Evolutionary conservation across 2,888 invertebrate species (phyloP).

Genomic region (Lasioglossum leucozonium): DNA sequence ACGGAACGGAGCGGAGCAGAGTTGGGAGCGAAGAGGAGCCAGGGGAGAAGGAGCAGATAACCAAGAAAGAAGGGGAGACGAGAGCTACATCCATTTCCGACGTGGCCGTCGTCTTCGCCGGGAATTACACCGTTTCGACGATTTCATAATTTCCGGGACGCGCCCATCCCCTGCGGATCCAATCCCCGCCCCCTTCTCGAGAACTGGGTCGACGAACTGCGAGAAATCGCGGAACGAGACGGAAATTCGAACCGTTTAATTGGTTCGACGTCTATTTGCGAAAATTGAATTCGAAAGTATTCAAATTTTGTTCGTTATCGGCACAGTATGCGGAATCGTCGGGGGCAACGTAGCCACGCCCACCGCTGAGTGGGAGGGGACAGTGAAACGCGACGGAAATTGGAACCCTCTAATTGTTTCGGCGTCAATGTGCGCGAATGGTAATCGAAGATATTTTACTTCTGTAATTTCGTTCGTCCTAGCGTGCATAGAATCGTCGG

Average conservation of each 20-base stretch:
- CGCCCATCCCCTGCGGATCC: not conserved
- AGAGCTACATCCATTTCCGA: slow-evolving; percentile 48
- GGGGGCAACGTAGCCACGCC: not conserved
- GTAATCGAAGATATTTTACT: not conserved
- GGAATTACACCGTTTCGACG: slow-evolving; percentile 58
- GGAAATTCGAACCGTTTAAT: not conserved
- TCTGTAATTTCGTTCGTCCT: not conserved
- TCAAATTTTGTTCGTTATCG: not conserved
- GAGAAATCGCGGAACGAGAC: not conserved
- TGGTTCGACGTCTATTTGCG: not conserved
- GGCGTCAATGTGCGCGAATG: not conserved
- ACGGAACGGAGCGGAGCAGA: too few relatives aligned
- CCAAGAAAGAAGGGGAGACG: slow-evolving; percentile 17
- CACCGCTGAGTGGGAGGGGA: too few relatives aligned
- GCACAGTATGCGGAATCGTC: not conserved
- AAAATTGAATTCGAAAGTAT: not conserved
- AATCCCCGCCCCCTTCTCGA: not conserved
- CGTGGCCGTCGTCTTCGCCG: slow-evolving; percentile 43
- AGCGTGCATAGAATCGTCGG: not conserved
- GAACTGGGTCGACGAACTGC: slow-evolving; percentile 44
- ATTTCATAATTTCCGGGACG: slow-evolving; percentile 61
- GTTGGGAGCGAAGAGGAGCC: not conserved
- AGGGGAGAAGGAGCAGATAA: not conserved
- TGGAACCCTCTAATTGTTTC: not conserved
- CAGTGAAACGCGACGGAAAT: not conserved